Base-by-base conservation (phyloP, 92 coral and sea anemone species). In the Epizoanthus ramosus region DNA sequence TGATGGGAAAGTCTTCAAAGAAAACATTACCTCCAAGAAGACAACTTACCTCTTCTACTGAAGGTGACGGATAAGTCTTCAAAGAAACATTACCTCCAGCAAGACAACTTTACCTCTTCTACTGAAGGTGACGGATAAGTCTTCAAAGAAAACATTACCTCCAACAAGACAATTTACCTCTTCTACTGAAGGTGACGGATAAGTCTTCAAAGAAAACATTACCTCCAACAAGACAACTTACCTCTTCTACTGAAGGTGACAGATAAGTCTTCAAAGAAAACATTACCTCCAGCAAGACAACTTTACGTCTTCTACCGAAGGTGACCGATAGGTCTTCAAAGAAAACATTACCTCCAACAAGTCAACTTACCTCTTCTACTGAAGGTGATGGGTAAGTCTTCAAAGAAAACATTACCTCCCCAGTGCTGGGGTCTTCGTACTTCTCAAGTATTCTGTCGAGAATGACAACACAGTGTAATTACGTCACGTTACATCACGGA, bases 341-440 rank as follows among this genome's bases (percentile, higher is more conserved):
- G 93, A 88, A 66, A 91, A 93, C 80, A 21, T 18, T 60, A 8
- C 24, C 24, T 3, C 66, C 12, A 13, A n/a, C 68, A 63, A 61
- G 5, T 7, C 0, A 13, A 14, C 6, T n/a, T 83, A 91, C 94
- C 88, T 92, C 97, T 66, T 91, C 90, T 18, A 79, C 65, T 16
- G 95, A 85, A 0, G 87, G 68, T 31, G 90, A 92, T 12, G 89
- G 59, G 24, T 88, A 84, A 0, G 84, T 82, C 71, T 77, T 93
- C 82, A 87, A 64, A 43, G 93, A 88, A 71, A 91, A 93, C 80
- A 77, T 84, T 6, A 87, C 79, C 58, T 91, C 80, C 43, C 97
- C 97, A 69, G 91, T 91, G 0, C 83, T 53, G 18, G 92, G 71
- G 47, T 93, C 97, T 39, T 93, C 97, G 53, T 84, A 84, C 80